Conservation (phyloP, 2,888 invertebrate genomes). For the Drosophila demipolita region DNA sequence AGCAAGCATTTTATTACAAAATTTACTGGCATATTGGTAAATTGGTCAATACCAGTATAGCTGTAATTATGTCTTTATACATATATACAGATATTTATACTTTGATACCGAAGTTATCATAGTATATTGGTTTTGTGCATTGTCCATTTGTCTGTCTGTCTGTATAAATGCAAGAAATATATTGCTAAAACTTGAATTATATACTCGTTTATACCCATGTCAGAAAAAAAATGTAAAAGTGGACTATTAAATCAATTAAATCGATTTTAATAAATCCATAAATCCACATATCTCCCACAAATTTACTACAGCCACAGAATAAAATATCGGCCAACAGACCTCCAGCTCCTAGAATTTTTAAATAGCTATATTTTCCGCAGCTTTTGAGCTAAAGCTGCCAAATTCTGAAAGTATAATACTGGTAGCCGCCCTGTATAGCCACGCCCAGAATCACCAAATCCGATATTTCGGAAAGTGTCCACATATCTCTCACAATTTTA, state of each 20-base stretch:
- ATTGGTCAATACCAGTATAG: slow-evolving; percentile 11
- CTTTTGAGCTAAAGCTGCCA: too few relatives aligned
- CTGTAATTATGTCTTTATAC: slow-evolving; percentile 10
- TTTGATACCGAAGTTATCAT: background rate
- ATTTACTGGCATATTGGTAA: slow-evolving; percentile 11
- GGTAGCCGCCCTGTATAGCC: background rate
- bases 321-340: background rate
- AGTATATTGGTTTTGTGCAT: background rate
- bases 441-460: too few relatives aligned
- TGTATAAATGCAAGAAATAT: too few relatives aligned
- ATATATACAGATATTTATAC: background rate
- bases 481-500: background rate
- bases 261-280: too few relatives aligned
- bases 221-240: too few relatives aligned
- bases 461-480: background rate
- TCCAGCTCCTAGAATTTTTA: background rate
- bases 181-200: too few relatives aligned
- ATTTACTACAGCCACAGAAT: too few relatives aligned
- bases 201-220: too few relatives aligned
- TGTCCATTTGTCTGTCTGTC: background rate
- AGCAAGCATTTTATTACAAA: slow-evolving; percentile 11
- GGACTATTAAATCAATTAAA: too few relatives aligned
- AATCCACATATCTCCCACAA: too few relatives aligned
- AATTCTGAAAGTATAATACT: background rate
- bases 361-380: too few relatives aligned